A percentile compares a stretch with the other conserved stretches of the same genome.
phyloP scores from a whole-genome alignment of 2,113 vertebrate genomes.

The Triplophysa siluroides region DNA sequence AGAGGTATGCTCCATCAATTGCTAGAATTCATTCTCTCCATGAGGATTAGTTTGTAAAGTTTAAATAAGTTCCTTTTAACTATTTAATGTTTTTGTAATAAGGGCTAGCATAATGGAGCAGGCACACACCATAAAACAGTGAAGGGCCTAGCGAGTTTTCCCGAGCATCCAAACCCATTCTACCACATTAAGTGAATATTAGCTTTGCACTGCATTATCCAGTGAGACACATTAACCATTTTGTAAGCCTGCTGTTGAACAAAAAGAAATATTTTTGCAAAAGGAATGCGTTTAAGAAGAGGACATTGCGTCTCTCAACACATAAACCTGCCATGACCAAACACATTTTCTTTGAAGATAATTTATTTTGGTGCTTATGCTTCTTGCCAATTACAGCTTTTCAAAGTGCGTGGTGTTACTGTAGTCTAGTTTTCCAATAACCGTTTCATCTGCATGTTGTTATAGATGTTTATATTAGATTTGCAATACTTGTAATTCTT shows the following conservation, averaged over 20 bases:
- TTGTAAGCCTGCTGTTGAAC: constrained; percentile 21
- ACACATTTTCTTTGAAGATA: not conserved
- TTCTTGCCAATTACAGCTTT: constrained; percentile 8
- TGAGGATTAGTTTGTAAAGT: constrained; percentile 53
- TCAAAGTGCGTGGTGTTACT: not conserved
- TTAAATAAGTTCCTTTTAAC: constrained; percentile 57
- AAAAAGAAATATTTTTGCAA: constrained; percentile 14
- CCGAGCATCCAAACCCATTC: constrained; percentile 12
- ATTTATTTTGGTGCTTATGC: not conserved
- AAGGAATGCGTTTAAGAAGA: not conserved
- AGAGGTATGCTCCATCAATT: constrained; percentile 63
- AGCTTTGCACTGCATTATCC: constrained; percentile 45
- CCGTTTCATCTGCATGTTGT: not conserved
- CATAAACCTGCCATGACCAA: constrained; percentile 3
- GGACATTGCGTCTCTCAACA: constrained; percentile 19
- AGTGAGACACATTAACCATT: constrained; percentile 20
- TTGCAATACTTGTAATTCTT: not conserved
- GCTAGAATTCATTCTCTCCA: constrained; percentile 53
- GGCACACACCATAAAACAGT: constrained; percentile 48
- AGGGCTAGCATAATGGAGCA: constrained; percentile 31
- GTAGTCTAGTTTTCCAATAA: not conserved
- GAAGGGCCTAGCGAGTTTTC: not conserved
- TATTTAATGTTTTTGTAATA: constrained; percentile 58
- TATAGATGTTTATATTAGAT: not conserved
- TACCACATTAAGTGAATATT: constrained; percentile 45